Evolutionary conservation across 2,113 vertebrate species (phyloP).

Genomic region (Oncorhynchus masou): DNA sequence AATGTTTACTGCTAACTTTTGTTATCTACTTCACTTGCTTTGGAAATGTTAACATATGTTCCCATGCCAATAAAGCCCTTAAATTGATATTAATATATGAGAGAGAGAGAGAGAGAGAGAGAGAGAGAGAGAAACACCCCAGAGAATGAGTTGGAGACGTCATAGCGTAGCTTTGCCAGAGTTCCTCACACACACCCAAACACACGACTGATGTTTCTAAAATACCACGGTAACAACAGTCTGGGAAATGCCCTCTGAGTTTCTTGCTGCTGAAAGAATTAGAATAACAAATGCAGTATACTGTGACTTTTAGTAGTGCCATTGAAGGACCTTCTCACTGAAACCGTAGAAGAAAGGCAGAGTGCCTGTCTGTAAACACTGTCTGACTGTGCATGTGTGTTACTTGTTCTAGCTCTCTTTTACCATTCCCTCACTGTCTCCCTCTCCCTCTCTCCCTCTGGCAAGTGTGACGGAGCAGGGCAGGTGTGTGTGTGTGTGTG

Average conservation of each 20-base stretch:
- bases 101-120: conserved; percentile 10
- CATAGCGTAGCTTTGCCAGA: conserved; percentile 20
- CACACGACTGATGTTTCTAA: conserved; percentile 67
- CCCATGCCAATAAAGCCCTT: no score
- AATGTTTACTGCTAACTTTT: no score
- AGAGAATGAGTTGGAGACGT: conserved; percentile 31
- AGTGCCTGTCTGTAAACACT: not conserved
- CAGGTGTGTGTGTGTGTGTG: not conserved
- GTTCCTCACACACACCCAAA: conserved; percentile 4
- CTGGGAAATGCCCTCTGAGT: conserved; percentile 55
- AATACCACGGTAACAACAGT: conserved; percentile 58
- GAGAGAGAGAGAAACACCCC: conserved; percentile 29
- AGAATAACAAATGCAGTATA: not conserved
- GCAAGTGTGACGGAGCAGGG: not conserved
- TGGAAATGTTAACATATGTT: no score
- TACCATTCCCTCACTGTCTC: not conserved
- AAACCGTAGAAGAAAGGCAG: not conserved
- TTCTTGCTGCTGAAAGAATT: conserved; percentile 41
- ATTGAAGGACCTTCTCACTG: not conserved
- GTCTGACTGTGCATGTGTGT: not conserved
- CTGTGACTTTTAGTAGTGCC: no score
- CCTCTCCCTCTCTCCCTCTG: not conserved
- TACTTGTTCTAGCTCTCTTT: not conserved
- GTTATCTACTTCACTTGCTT: no score
- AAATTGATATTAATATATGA: no score